A percentile compares a stretch with the other conserved stretches of the same genome.
Evolutionary conservation across 2,797 vertebrate genomes (phyloP).

Genomic region (Clamator glandarius): DNA sequence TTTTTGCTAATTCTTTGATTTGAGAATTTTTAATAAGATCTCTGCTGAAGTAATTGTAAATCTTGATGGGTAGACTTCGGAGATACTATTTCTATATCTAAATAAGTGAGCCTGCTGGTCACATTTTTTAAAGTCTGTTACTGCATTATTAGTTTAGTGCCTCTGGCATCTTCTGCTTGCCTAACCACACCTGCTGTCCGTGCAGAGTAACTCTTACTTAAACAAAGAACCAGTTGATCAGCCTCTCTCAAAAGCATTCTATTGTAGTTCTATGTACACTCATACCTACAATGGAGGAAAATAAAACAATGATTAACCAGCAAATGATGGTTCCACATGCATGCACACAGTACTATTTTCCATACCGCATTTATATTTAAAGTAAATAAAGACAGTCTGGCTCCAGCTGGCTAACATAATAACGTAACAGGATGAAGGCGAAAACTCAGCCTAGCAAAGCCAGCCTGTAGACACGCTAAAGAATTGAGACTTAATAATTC

Average conservation of each 20-base stretch:
- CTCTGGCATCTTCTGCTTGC: neutral
- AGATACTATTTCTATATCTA: neutral
- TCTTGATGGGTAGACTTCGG: neutral
- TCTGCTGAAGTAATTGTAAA: neutral
- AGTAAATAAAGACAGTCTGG: neutral
- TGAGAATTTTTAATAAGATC: neutral
- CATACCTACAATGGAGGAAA: neutral
- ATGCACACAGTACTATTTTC: neutral
- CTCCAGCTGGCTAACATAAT: neutral
- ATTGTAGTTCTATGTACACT: neutral
- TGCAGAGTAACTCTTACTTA: neutral
- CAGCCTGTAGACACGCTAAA: neutral
- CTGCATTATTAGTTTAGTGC: neutral
- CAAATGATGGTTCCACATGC: neutral
- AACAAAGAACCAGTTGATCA: slow-evolving; percentile 8
- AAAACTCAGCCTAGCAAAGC: neutral
- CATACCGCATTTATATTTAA: neutral
- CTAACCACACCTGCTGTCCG: neutral
- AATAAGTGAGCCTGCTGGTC: neutral
- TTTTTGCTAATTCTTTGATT: neutral
- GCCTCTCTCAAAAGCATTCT: neutral
- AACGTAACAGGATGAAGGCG: neutral
- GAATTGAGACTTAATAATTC: neutral
- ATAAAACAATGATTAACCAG: slow-evolving; percentile 27
- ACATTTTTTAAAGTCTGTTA: neutral